phyloP scores from a whole-genome alignment of 2,888 invertebrate species.

The Sturmia bella region DNA sequence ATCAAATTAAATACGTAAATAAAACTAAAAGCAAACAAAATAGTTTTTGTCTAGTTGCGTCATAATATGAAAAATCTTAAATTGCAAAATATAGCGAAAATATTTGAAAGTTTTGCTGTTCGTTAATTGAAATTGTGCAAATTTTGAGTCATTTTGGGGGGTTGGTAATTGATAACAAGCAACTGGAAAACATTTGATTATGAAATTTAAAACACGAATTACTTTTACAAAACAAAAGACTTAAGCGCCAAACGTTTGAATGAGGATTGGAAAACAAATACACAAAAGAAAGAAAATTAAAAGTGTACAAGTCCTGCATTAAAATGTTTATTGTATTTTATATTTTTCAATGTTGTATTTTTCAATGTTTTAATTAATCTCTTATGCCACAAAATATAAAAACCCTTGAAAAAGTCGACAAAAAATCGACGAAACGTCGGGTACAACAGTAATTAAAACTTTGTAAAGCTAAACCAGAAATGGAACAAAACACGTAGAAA shows the following conservation, averaged over 20 bases:
- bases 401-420: too few species aligned
- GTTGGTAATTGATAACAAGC: not conserved
- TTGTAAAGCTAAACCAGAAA: too few species aligned
- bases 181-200: not conserved
- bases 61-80: constrained; percentile 20
- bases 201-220: constrained; percentile 2
- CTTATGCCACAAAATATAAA: too few species aligned
- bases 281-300: too few species aligned
- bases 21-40: constrained; percentile 38
- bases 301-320: too few species aligned
- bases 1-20: constrained; percentile 27
- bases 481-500: too few species aligned
- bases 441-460: too few species aligned
- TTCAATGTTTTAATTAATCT: too few species aligned
- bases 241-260: not conserved
- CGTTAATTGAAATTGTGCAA: constrained; percentile 22
- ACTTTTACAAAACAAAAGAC: constrained; percentile 24
- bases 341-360: too few species aligned
- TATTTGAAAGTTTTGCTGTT: constrained; percentile 32
- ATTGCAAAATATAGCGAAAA: constrained; percentile 8
- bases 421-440: too few species aligned
- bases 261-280: not conserved
- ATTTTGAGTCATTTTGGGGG: not conserved
- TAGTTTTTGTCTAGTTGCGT: constrained; percentile 31
- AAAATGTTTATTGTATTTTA: too few species aligned